Base-by-base conservation (phyloP, 2,888 invertebrate species). In the Carcina quercana region DNA sequence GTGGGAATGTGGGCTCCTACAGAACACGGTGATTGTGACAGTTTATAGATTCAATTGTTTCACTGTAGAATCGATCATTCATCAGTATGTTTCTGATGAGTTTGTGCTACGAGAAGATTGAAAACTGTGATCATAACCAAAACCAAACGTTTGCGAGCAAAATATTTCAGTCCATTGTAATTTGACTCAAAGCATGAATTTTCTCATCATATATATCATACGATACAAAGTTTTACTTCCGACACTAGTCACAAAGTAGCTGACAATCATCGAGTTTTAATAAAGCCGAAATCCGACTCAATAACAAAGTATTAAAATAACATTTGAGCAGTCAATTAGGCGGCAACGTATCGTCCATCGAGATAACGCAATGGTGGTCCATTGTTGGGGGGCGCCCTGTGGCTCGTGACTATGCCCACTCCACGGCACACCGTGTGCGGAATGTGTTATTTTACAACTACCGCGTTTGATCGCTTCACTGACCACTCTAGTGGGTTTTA, bases 311-410 rank as follows among this genome's bases (percentile, higher is more conserved):
- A 82, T 82, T 78, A 74, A 70, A 76, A 70, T 73, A 71, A 63
- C 67, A 59, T 78, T 80, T 80, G 76, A 80, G 79, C 60, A 79
- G 70, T 82, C 82, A 82, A 83, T 82, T 80, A 78, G 73, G 80
- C 79, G 78, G 70, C 60, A 72, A 71, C 64, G 68, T 75, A 78
- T 74, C 73, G 79, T 66, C 72, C 74, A 78, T 79, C 79, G 72
- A 72, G 79, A 80, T 79, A 80, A 64, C 71, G 58, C 67, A 47
- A 83, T 83, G 79, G 82, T 74, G 82, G 82, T 67, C 73, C 78
- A 83, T 83, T 83, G 82, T 83, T 59, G 64, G 36, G 35, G 40
- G 70, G 54, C 67, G 47, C 73, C 67, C 66, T 62, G 78, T 42
- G 60, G 74, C 59, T 67, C 53, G 46, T 49, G 53, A 54, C 54